phyloP scores from a whole-genome alignment of 2,113 vertebrate species.

The Catharus bicknelli region DNA sequence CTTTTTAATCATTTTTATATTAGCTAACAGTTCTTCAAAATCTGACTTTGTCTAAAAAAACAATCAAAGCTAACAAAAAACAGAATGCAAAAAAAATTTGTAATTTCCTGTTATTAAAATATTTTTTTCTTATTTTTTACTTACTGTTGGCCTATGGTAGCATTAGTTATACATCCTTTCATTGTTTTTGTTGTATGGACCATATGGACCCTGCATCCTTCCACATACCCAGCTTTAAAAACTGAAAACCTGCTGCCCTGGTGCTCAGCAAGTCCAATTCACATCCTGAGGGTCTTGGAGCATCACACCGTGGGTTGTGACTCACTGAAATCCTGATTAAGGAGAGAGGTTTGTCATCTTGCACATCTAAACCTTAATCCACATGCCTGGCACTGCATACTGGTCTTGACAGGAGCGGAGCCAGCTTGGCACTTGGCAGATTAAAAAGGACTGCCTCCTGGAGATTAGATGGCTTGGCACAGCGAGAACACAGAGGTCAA shows the following conservation, averaged over 20 bases:
- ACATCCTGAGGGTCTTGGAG: neutral
- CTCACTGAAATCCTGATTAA: neutral
- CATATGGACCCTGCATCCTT: neutral
- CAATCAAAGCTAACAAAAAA: conserved; percentile 25
- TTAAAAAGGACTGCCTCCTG: conserved; percentile 49
- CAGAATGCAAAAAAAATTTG: neutral
- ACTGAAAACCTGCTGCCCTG: neutral
- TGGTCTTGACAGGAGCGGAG: conserved; percentile 42
- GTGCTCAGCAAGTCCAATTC: neutral
- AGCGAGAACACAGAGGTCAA: conserved; percentile 50
- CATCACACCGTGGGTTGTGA: neutral
- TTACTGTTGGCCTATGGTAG: neutral
- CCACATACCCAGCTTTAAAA: neutral
- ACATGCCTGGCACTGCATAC: conserved; percentile 17
- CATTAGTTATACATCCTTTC: neutral
- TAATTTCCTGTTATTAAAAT: neutral
- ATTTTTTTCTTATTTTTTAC: neutral
- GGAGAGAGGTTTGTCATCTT: conserved; percentile 6
- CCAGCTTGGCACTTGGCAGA: conserved; percentile 46
- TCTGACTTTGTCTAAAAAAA: conserved; percentile 51
- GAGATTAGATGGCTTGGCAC: conserved; percentile 59
- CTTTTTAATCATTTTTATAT: conserved; percentile 63
- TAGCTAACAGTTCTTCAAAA: conserved; percentile 69
- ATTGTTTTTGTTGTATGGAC: neutral
- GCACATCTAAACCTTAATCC: conserved; percentile 40